phyloP scores from a whole-genome alignment of 1,140 invertebrate species.

The Melanaphis sacchari region DNA sequence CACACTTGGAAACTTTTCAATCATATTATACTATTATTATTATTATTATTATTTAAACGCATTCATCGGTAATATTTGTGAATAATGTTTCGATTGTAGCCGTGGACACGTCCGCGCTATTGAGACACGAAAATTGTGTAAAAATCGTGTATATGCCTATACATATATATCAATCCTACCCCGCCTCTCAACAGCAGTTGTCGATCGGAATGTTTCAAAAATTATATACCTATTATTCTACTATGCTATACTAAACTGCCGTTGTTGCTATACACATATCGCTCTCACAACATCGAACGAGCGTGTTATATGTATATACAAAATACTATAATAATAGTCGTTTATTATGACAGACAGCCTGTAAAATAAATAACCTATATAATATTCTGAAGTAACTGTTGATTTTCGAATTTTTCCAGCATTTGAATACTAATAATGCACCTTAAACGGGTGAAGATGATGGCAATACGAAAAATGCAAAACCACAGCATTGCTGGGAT shows the following conservation, averaged over 20 bases:
- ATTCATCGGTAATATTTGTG: slow-evolving; percentile 34
- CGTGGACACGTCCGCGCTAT: background rate
- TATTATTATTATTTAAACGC: slow-evolving; percentile 40
- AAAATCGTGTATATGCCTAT: background rate
- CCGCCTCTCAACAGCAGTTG: background rate
- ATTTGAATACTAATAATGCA: background rate
- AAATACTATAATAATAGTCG: background rate
- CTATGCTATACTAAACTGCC: background rate
- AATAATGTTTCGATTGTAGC: slow-evolving; percentile 15
- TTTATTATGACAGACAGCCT: background rate
- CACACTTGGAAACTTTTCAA: slow-evolving; percentile 44
- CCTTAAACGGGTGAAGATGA: too few relatives aligned
- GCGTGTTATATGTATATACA: background rate
- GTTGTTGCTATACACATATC: background rate
- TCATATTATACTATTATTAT: slow-evolving; percentile 16
- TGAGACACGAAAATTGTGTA: slow-evolving; percentile 8
- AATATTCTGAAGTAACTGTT: background rate
- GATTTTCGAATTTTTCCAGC: background rate
- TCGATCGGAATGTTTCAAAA: slow-evolving; percentile 15
- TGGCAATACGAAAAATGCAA: too few relatives aligned
- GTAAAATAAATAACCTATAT: background rate
- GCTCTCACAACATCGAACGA: background rate
- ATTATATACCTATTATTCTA: background rate
- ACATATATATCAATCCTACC: background rate
- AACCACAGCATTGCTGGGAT: background rate